Evolutionary conservation across 2,797 vertebrate species (phyloP), one percentile per base, ranked within the genome.

Genomic region (Cheirogaleus major): DNA sequence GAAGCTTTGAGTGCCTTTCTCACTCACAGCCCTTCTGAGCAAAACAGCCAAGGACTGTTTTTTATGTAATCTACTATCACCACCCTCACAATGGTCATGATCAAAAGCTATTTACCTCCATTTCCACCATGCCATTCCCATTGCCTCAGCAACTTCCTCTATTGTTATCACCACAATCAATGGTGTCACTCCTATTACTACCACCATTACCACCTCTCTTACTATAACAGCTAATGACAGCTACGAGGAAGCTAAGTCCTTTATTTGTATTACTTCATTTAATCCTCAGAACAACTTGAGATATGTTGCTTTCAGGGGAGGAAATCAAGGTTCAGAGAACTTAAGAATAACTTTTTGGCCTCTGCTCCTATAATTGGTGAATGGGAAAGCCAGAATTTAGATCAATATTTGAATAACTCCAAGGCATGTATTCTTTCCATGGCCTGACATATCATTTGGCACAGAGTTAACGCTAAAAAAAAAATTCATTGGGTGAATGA

Each of bases 1-100:
- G 96, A 95, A 86, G 85, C 57, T 75, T 32, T 27, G 57, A 95
- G 81, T 38, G 32, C 18, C 43, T 92, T 88, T 91, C 88, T 94
- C 91, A 67, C 10, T 35, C 82, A 91, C 5, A 72, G 32, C 15
- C 32, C 30, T 92, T 93, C 92, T 27, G 63, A 83, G 61, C 20
- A 75, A 78, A 82, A 78, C n/a, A 70, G 82, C 32, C 91, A 76
- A 20, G 6, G 65, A 63, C 8, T 20, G 25, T 35, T 80, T 87
- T 82, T 38, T 35, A 27, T 63, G 17, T n/a, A 45, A 75, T 78
- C 30, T 65, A 48, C 70, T 30, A 43, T 59, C 2, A 27, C 38
- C 10, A 57, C 14, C 22, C 38, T 3, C 6, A n/a, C 69, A 79
- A 67, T 2, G 10, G 10, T 9, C 70, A 84, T 7, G 59, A 76